Evolutionary conservation across 1,140 invertebrate genomes (phyloP).

Genomic region (Drosophila orena): DNA sequence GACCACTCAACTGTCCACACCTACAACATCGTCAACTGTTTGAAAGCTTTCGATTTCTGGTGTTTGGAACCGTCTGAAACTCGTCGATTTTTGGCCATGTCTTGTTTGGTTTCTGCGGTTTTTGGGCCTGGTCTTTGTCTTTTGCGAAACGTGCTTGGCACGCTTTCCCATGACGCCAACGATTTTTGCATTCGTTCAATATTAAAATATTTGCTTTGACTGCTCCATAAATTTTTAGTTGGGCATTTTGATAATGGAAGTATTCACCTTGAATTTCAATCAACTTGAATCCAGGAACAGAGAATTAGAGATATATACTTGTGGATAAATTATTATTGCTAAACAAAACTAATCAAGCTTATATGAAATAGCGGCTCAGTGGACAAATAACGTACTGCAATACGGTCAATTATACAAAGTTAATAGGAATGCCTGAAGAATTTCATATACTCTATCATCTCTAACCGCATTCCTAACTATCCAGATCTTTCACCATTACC

Average conservation of each 20-base stretch:
- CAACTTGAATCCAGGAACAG: conserved; percentile 26
- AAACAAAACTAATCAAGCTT: too few relatives aligned
- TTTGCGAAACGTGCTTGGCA: conserved; percentile 76
- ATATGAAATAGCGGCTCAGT: too few relatives aligned
- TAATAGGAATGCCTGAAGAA: too few relatives aligned
- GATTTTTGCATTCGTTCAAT: conserved; percentile 28
- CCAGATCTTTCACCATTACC: background rate
- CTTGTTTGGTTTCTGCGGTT: conserved; percentile 25
- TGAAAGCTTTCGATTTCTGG: conserved; percentile 46
- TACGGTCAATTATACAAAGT: too few relatives aligned
- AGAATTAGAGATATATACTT: background rate
- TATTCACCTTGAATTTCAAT: conserved; percentile 52
- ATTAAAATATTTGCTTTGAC: conserved; percentile 47
- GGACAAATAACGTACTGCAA: too few relatives aligned
- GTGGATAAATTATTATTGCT: background rate
- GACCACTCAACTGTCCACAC: conserved; percentile 45
- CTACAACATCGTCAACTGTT: conserved; percentile 20
- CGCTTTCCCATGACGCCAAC: conserved; percentile 51
- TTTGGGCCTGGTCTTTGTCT: conserved; percentile 34
- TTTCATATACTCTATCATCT: background rate
- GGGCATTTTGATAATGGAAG: conserved; percentile 14
- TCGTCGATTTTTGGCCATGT: conserved; percentile 43
- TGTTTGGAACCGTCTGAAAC: conserved; percentile 19
- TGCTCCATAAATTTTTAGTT: conserved; percentile 34
- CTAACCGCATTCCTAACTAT: background rate